Base-by-base conservation (phyloP, 2,888 invertebrate species). In the Ryuthela nishihirai region DNA sequence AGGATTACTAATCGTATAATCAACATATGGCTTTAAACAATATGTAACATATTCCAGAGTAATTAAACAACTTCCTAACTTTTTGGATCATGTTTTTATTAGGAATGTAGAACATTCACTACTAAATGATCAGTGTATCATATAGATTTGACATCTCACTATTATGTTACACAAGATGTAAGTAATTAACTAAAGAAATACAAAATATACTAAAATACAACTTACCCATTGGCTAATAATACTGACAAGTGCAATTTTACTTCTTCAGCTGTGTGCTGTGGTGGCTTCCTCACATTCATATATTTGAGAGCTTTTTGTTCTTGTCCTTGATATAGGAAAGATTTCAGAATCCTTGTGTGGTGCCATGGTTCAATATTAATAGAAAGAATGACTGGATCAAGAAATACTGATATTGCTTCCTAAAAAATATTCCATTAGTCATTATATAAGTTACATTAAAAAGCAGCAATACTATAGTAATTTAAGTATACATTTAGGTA, bases 271-370 rank as follows among this genome's bases (percentile, higher is more conserved):
- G 81, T 79, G 1, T 78, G 72, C 0, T 82, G 74, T 0, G 77
- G 81, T 60, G 72, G 83, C 72, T 76, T 79, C 45, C 81, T 73
- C 0, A 83, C 80, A 67, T 82, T 81, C 15, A 85, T 70, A 72
- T 88, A 88, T 18, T 82, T 80, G 17, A 87, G 73, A 0, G 88
- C 88, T 10, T 84, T 78, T 68, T 83, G 82, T 0, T 82, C 80
- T 65, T 86, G 83, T 64, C 82, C 80, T 69, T 87, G 85, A 0
- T 81, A 79, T 4, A 87, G 75, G 3, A 75, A 74, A 0, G 85
- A 78, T 4, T 83, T 80, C 4, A 88, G 72, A 0, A 85, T 82
- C 0, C 83, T 79, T 54, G 79, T 78, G 72, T 88, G 88, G 70
- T 88, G 87, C 85, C 86, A 86, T 9, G 81, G 78, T 23, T 81